Percentiles rank a stretch among this genome's conserved stretches.
phyloP scores from a whole-genome alignment of 2,113 vertebrate genomes.

The Mesitornis unicolor region DNA sequence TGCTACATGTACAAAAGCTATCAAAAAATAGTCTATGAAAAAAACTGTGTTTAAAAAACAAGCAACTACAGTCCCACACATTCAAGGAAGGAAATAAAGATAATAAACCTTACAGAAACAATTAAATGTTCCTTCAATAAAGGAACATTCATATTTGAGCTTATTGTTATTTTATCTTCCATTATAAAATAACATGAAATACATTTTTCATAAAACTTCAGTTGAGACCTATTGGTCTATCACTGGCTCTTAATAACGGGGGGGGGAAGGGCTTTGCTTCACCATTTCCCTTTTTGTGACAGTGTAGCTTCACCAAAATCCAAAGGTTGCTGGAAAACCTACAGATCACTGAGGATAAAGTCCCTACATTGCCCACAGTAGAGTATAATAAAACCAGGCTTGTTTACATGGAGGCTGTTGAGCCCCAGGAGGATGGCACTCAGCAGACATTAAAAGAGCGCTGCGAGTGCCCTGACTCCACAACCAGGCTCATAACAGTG shows the following conservation, averaged over 20 bases:
- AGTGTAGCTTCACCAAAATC: neutral
- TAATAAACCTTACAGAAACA: neutral
- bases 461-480: neutral
- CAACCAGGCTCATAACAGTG: neutral
- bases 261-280: neutral
- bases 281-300: neutral
- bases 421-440: neutral
- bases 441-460: neutral
- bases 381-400: neutral
- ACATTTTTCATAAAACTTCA: neutral
- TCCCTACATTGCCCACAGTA: neutral
- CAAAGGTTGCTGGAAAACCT: neutral
- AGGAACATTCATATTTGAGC: neutral
- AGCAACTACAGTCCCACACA: neutral
- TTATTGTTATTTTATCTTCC: neutral
- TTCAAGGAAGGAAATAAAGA: neutral
- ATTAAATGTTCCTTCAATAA: neutral
- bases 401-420: accelerated
- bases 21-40: neutral
- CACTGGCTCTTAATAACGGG: accelerated
- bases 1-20: neutral
- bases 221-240: neutral
- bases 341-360: neutral
- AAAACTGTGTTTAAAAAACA: neutral
- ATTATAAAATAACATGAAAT: neutral